Percentiles rank a stretch among this genome's conserved stretches.
Evolutionary conservation across 2,113 vertebrate genomes (phyloP).

Genomic region (Periophthalmus modestus): DNA sequence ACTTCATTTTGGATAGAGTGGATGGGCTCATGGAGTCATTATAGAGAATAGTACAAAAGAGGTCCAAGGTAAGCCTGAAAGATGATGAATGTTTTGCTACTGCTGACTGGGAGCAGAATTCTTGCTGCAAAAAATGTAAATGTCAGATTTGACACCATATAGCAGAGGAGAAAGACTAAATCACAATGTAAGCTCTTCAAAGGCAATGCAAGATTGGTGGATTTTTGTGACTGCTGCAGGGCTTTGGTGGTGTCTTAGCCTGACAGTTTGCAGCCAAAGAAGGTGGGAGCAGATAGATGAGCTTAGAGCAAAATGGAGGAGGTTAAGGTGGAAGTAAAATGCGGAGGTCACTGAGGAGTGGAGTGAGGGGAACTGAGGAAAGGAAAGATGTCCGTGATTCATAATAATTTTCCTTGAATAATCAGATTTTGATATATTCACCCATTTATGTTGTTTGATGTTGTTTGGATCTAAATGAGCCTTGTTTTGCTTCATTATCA

Average conservation of each 20-base stretch:
- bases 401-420: no score
- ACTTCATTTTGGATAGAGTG: constrained; percentile 34
- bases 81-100: not conserved
- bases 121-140: constrained; percentile 24
- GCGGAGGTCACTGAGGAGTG: constrained; percentile 24
- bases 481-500: constrained; percentile 11
- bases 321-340: constrained; percentile 17
- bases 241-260: constrained; percentile 22
- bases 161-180: constrained; percentile 20
- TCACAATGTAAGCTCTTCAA: constrained; percentile 26
- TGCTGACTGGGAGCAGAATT: constrained; percentile 7
- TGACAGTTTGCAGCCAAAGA: constrained; percentile 32
- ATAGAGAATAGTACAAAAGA: not conserved
- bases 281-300: constrained; percentile 24
- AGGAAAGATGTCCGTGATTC: not conserved
- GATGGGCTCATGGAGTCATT: constrained; percentile 14
- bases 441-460: not conserved
- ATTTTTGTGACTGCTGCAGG: constrained; percentile 35
- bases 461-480: no score
- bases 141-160: constrained; percentile 26
- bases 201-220: constrained; percentile 24
- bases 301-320: constrained; percentile 18
- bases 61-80: constrained; percentile 13
- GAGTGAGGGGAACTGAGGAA: constrained; percentile 13
- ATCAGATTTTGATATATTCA: not conserved